A percentile compares a stretch with the other conserved stretches of the same genome.
Conservation (phyloP, 2,888 invertebrate genomes). For the Alsophila aescularia region DNA sequence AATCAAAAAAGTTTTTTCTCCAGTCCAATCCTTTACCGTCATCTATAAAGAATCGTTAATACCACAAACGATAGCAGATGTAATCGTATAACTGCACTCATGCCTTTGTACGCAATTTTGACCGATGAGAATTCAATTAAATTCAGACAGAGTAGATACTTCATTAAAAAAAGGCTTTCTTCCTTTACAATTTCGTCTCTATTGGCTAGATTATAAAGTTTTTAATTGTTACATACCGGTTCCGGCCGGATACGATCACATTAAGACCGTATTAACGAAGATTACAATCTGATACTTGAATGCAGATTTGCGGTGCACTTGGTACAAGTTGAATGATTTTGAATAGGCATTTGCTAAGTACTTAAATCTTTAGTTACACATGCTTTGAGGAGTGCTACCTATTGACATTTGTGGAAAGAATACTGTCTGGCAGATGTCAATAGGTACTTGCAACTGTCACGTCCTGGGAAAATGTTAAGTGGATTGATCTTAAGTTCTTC, state of each 20-base stretch:
- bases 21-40: slow-evolving; percentile 9
- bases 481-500: background rate
- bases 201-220: slow-evolving; percentile 25
- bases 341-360: slow-evolving; percentile 24
- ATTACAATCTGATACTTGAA: slow-evolving; percentile 76
- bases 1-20: slow-evolving; percentile 34
- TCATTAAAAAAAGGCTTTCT: slow-evolving; percentile 47
- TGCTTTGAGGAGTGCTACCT: background rate
- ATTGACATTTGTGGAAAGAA: slow-evolving; percentile 8
- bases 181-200: slow-evolving; percentile 40
- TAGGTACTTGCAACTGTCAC: slow-evolving; percentile 8
- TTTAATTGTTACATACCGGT: slow-evolving; percentile 18
- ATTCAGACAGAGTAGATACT: slow-evolving; percentile 25
- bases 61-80: slow-evolving; percentile 40
- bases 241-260: slow-evolving; percentile 35
- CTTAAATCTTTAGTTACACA: slow-evolving; percentile 13
- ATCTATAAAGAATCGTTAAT: slow-evolving; percentile 43
- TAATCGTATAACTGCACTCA: slow-evolving; percentile 12
- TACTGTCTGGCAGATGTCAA: slow-evolving; percentile 23
- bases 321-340: slow-evolving; percentile 34
- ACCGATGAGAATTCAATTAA: slow-evolving; percentile 31
- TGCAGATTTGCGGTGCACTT: slow-evolving; percentile 67
- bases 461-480: slow-evolving; percentile 20
- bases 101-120: slow-evolving; percentile 14
- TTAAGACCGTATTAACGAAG: slow-evolving; percentile 62